These are phyloP conservation scores for Conger conger DNA, from an alignment of 2,113 vertebrate species.

Conservation along the genomic window DNA sequence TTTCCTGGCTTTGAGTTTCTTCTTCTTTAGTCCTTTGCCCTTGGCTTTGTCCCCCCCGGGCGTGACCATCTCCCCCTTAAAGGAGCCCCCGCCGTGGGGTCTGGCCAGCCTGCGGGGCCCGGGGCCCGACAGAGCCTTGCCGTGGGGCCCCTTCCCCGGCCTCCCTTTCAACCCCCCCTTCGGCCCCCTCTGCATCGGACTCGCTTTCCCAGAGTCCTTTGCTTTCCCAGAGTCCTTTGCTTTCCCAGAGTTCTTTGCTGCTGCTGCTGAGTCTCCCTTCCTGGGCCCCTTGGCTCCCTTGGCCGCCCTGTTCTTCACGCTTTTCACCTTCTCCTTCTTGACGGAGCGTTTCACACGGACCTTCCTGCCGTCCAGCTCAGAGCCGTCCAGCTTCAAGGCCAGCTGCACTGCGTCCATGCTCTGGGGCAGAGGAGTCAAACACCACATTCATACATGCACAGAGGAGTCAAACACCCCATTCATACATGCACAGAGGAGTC, in stretches of 20 bases:
- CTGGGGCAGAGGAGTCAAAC: constrained; percentile 55
- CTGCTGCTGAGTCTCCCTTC: background rate
- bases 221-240: background rate
- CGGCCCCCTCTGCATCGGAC: background rate
- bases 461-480: no score
- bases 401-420: constrained; percentile 83
- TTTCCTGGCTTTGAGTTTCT: constrained; percentile 50
- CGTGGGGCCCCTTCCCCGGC: background rate
- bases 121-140: background rate
- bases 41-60: constrained; percentile 40
- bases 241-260: background rate
- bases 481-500: no score
- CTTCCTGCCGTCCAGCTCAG: constrained; percentile 75
- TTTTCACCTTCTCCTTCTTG: constrained; percentile 64
- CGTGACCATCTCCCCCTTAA: constrained; percentile 76
- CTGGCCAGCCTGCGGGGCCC: background rate
- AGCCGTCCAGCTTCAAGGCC: constrained; percentile 82
- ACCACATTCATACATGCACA: background rate
- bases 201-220: background rate
- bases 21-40: constrained; percentile 62
- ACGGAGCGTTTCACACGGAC: constrained; percentile 78
- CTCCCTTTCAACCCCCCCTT: constrained; percentile 32
- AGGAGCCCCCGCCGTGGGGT: constrained; percentile 49
- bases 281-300: background rate
- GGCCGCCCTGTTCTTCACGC: no score